Evolutionary conservation across 2,888 invertebrate species (phyloP), one percentile per base, ranked within the genome.

Genomic region (Ophion ellenae): DNA sequence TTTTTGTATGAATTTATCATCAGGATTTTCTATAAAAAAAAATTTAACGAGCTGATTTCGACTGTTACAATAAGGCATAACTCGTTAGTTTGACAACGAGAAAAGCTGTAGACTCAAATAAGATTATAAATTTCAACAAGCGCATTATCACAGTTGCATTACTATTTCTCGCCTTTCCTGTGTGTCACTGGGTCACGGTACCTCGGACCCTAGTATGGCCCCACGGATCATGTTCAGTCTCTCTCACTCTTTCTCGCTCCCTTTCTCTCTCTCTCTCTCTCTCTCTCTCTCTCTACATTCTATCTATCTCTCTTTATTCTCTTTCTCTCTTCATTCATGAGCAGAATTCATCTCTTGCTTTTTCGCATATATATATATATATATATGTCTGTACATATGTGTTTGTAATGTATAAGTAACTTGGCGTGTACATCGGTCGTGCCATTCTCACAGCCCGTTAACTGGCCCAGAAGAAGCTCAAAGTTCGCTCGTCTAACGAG

Each of bases 401-500:
- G 53, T 40, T 40, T n/a, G 40, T n/a, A 53, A 53, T 14, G 53
- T 53, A 53, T 3, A 73, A 66, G 36, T 66, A 76, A 61, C 73
- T 84, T 57, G 28, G 66, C 74, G 81, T 67, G 84, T 81, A 64
- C 84, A 73, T 86, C 86, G 88, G 88, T 88, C 88, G 86, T 87
- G 88, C 86, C 87, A 87, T 88, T 88, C 88, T 87, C 88, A 88
- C 87, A 88, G 87, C 87, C 85, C 84, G 82, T 83, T 77, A 87
- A 85, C 85, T 85, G 67, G 71, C 53, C 64, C 79, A 76, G 45
- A 67, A 70, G 70, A 71, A 71, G 67, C 82, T 81, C 73, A 80
- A 75, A 84, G 80, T 87, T 59, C 79, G 53, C 61, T 82, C 73
- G 69, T 80, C 82, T 77, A 80, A 69, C 40, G 64, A n/a, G 24